phyloP scores from a whole-genome alignment of 1,140 invertebrate species.

The Ooceraea biroi region DNA sequence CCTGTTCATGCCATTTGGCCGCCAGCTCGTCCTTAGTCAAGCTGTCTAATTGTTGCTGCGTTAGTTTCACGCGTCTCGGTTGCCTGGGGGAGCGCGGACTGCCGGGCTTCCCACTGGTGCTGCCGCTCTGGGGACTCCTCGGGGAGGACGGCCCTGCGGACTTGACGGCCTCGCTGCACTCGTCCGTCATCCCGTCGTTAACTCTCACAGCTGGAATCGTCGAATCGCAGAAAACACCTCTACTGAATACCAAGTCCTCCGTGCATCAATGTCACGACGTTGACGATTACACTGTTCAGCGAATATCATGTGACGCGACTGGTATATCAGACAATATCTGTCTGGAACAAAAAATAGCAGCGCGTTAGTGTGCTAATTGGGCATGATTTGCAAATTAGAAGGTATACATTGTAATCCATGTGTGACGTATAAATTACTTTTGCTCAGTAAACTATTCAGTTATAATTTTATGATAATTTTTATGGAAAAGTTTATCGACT shows the following conservation, averaged over 20 bases:
- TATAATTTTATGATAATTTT: no score
- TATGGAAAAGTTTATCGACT: no score
- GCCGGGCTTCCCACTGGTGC: constrained; percentile 71
- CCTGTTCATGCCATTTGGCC: constrained; percentile 87
- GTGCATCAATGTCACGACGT: constrained; percentile 30
- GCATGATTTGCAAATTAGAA: not conserved
- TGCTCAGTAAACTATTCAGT: not conserved
- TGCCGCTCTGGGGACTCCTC: constrained; percentile 77
- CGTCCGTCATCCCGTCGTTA: constrained; percentile 80
- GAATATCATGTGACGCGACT: constrained; percentile 6
- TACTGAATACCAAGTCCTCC: constrained; percentile 25
- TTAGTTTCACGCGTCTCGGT: constrained; percentile 83
- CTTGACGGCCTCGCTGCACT: constrained; percentile 80
- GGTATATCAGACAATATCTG: constrained; percentile 54
- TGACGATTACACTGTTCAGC: not conserved
- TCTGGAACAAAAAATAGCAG: constrained; percentile 50
- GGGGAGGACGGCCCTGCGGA: constrained; percentile 82
- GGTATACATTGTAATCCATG: not conserved
- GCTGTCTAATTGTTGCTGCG: constrained; percentile 85
- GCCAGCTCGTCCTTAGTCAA: constrained; percentile 86
- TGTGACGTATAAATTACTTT: not conserved
- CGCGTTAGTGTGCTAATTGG: not conserved
- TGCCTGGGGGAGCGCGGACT: constrained; percentile 83
- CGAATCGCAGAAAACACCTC: constrained; percentile 18
- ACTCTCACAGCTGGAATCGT: not conserved